Base-by-base conservation (phyloP, 1,140 invertebrate genomes). In the Megalonaias nervosa region DNA sequence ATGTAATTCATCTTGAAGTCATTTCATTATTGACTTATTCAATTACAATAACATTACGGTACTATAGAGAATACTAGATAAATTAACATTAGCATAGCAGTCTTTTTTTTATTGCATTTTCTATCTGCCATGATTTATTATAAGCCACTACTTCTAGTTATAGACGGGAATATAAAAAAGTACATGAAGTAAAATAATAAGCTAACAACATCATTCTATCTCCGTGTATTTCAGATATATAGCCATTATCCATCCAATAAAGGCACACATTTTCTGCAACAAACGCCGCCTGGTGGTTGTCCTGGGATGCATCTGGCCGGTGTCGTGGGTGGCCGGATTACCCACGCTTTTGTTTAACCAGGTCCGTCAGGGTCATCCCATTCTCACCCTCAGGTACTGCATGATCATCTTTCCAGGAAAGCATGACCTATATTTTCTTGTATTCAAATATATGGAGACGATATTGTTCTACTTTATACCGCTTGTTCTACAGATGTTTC, bases 231-330 rank as follows among this genome's bases (percentile, higher is more conserved):
- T 60, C 85, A 91, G 90, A 62, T 91, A 90, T 75, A 87, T 91
- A 19, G 91, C 90, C n/a, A 91, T 91, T 48, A 86, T 91, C n/a
- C 89, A 91, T 74, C 91, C 91, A 13, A 90, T 91, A 62, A 85
- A 88, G 65, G 90, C 90, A 19, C 90, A 91, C 73, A 90, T 91
- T 55, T 72, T 90, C 21, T 91, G 91, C 74, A 90, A 87, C 78
- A 85, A 89, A 59, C 71, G 82, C 15, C 81, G 90, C 9, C 88
- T 90, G 11, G 79, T 86, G 0, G 61, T 85, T 16, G 87, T 90
- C 11, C 80, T 91, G 5, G 82, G 77, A 1, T 75, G 85, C 62
- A 86, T 91, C 57, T 91, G 90, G 90, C 89, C 89, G 2, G 77
- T 83, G 17, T 82, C 91, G 13, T 81, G 86, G 64, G 21, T 86